These are phyloP conservation scores for Timema cristinae DNA, from an alignment of 2,888 invertebrate genomes.

Conservation along the genomic window DNA sequence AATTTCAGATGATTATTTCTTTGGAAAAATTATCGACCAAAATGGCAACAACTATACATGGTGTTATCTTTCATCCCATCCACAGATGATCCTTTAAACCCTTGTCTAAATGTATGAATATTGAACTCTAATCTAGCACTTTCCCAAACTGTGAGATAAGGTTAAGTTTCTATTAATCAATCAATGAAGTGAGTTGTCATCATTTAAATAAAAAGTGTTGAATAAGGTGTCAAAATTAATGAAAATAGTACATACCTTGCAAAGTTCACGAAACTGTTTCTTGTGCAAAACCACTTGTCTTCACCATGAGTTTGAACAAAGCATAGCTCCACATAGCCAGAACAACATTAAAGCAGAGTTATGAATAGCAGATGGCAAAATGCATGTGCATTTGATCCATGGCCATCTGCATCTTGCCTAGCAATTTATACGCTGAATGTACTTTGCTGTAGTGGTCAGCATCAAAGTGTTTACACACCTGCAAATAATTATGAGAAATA, in stretches of 20 bases:
- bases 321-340: constrained; percentile 45
- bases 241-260: background rate
- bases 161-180: too few species aligned
- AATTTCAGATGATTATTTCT: too few species aligned
- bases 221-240: too few species aligned
- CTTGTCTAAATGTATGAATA: too few species aligned
- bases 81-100: too few species aligned
- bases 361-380: constrained; percentile 87
- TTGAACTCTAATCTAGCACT: too few species aligned
- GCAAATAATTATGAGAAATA: constrained; percentile 21
- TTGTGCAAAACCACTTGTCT: constrained; percentile 1
- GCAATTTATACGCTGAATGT: constrained; percentile 78
- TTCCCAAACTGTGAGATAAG: too few species aligned
- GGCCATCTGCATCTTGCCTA: constrained; percentile 88
- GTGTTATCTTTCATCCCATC: too few species aligned
- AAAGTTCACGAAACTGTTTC: constrained; percentile 12
- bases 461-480: constrained; percentile 70
- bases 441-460: constrained; percentile 73
- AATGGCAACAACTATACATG: too few species aligned
- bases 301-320: constrained; percentile 6
- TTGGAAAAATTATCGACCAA: too few species aligned
- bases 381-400: constrained; percentile 96
- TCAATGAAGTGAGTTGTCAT: too few species aligned
- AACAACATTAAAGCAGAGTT: constrained; percentile 65
- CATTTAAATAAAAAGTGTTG: too few species aligned